Evolutionary conservation across 2,797 vertebrate species (phyloP), one percentile per base, ranked within the genome.

Genomic region (Rousettus madagascariensis): DNA sequence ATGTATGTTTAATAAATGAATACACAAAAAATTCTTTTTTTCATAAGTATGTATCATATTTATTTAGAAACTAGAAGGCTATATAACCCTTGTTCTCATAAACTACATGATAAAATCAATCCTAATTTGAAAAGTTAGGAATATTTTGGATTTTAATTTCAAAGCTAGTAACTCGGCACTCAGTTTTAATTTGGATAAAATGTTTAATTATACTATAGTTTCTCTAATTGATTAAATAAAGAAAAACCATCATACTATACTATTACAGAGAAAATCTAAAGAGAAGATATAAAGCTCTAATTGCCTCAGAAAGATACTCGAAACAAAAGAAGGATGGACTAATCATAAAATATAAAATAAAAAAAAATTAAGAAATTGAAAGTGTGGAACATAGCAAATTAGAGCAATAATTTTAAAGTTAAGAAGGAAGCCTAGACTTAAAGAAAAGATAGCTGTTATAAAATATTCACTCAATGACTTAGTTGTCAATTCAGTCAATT

Each of bases 161-260:
- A 55, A 87, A 36, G 24, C 19, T 55, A 95, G 28, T 94, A 57
- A 8, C 33, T 93, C 20, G 61, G 19, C 22, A 94, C 26, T 95
- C 66, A 88, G 28, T 72, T 94, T 41, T 72, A 85, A 92, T 91
- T 88, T 93, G 41, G 63, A 83, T 71, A 94, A 95, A 93, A 75
- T 59, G 5, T 87, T 95, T 88, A 93, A 90, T 82, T 84, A 95
- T 33, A 87, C 49, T 46, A 78, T 17, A 90, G 24, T 68, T 85
- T 90, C 38, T 66, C 49, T 88, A 84, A 94, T 12, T 87, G 66
- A 94, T 71, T 61, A 91, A 96, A 94, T 79, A 20, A 92, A 68
- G 17, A 94, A 93, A 80, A 90, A 19, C 12, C 13, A 65, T 92
- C 41, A 75, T 77, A 63, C 2, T 86, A 1, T 26, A 84, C 5